Percentiles rank a stretch among this genome's conserved stretches.
phyloP scores from a whole-genome alignment of 2,113 vertebrate species.

The Ovis canadensis region DNA sequence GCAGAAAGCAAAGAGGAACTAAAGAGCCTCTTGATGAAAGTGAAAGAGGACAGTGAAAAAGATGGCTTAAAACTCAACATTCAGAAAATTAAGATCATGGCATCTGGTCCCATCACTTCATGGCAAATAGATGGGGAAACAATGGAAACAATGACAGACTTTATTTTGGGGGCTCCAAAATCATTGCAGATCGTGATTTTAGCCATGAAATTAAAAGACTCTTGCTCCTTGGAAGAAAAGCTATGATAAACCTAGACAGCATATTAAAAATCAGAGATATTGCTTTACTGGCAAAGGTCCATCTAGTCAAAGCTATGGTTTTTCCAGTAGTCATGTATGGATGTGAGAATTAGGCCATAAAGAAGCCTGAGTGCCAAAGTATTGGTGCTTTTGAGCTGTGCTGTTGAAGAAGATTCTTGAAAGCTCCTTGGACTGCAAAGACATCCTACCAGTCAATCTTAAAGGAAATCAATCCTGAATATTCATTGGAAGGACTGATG shows the following conservation, averaged over 20 bases:
- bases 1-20: neutral
- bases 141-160: neutral
- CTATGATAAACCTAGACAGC: neutral
- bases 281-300: neutral
- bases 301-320: neutral
- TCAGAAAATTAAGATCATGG: neutral
- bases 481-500: neutral
- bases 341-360: neutral
- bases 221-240: neutral
- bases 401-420: neutral
- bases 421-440: neutral
- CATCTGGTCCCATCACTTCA: neutral
- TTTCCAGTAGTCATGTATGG: neutral
- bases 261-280: neutral
- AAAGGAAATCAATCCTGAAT: neutral
- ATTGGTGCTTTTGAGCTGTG: neutral
- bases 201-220: neutral
- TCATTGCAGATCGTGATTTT: neutral
- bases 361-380: neutral
- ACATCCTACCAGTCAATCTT: neutral
- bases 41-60: neutral
- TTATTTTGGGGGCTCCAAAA: neutral
- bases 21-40: neutral
- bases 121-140: neutral
- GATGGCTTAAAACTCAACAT: neutral